Evolutionary conservation across 1,140 invertebrate genomes (phyloP).

Genomic region (Leptopilina clavipes): DNA sequence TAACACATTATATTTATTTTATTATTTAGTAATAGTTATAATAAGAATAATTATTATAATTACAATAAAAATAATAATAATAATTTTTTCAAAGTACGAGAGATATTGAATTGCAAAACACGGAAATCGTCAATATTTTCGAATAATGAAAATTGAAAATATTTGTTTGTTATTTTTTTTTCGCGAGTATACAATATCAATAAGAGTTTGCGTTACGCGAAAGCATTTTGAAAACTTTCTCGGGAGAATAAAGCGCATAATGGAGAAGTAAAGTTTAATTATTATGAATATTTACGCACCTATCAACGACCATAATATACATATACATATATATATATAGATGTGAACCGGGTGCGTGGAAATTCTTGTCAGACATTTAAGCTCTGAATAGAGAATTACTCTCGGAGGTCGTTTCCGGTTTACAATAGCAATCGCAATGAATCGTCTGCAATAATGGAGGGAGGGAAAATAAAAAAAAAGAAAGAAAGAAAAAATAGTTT

Average conservation of each 20-base stretch:
- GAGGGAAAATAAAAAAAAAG: not conserved
- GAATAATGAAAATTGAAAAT: too few species aligned
- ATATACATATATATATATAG: too few species aligned
- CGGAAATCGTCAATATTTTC: too few species aligned
- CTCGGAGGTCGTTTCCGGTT: constrained; percentile 33
- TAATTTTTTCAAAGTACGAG: too few species aligned
- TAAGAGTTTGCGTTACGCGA: not conserved
- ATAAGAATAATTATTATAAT: too few species aligned
- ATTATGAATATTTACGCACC: constrained; percentile 23
- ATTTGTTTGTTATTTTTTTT: not conserved
- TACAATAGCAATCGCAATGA: constrained; percentile 31
- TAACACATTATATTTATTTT: too few species aligned
- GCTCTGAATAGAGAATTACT: not conserved
- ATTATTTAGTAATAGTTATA: too few species aligned
- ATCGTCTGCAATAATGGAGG: constrained; percentile 8
- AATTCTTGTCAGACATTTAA: constrained; percentile 18
- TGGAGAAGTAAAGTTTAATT: constrained; percentile 1
- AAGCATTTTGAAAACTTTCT: not conserved
- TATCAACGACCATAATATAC: too few species aligned
- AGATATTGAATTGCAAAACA: too few species aligned
- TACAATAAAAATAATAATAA: too few species aligned
- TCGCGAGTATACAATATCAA: not conserved
- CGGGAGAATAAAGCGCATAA: not conserved
- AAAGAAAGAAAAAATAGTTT: not conserved
- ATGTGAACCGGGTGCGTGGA: not conserved